Percentiles rank a stretch among this genome's conserved stretches.
Conservation (phyloP, 2,888 invertebrate species). For the Himalopsyche kuldschensis region DNA sequence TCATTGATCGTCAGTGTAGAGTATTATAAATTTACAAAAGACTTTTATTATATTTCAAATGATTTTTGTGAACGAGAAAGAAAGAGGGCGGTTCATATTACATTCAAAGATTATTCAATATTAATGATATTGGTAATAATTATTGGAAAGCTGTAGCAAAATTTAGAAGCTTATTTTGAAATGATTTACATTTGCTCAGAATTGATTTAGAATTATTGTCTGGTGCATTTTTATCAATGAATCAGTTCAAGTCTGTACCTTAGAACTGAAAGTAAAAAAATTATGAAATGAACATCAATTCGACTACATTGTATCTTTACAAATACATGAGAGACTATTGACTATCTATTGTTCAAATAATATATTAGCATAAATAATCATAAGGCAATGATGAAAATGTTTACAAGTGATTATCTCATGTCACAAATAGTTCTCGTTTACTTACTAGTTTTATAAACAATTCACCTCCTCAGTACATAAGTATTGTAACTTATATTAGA, state of each 20-base stretch:
- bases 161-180: not conserved
- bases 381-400: too few species aligned
- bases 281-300: too few species aligned
- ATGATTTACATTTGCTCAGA: not conserved
- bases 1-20: not conserved
- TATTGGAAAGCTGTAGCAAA: not conserved
- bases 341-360: too few species aligned
- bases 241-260: not conserved
- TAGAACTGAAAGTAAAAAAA: too few species aligned
- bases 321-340: too few species aligned
- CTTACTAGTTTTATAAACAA: too few species aligned
- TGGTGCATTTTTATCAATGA: not conserved
- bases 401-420: too few species aligned
- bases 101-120: not conserved
- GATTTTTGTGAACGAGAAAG: not conserved
- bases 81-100: not conserved
- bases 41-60: conserved; percentile 4
- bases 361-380: too few species aligned
- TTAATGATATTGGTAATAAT: not conserved
- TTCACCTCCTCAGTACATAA: too few species aligned
- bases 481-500: too few species aligned
- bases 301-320: too few species aligned
- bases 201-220: not conserved
- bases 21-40: not conserved
- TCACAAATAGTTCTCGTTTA: too few species aligned